phyloP scores from a whole-genome alignment of 2,888 invertebrate genomes.

The Chloromyia formosa region DNA sequence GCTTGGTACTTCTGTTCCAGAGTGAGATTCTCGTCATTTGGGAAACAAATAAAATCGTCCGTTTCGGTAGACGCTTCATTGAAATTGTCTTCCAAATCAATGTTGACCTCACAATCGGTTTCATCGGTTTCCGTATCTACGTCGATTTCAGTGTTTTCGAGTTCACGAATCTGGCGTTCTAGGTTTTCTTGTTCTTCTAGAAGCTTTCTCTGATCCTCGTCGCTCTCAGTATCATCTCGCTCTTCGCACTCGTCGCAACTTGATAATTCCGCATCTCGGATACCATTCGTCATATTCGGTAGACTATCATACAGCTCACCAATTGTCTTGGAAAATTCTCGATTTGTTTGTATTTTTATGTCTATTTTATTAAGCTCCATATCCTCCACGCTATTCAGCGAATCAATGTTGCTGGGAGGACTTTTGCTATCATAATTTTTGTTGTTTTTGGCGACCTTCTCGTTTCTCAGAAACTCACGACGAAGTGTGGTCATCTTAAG shows the following conservation, averaged over 20 bases:
- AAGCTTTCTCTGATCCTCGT: conserved; percentile 77
- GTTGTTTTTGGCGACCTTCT: conserved; percentile 57
- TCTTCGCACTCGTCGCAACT: conserved; percentile 69
- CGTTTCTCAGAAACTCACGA: conserved; percentile 63
- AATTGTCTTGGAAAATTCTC: conserved; percentile 63
- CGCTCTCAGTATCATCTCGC: conserved; percentile 66
- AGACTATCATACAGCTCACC: conserved; percentile 62
- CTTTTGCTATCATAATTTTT: conserved; percentile 44
- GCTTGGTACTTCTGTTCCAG: conserved; percentile 77
- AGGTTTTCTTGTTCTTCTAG: conserved; percentile 80
- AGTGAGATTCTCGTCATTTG: conserved; percentile 64
- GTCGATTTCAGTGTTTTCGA: conserved; percentile 77
- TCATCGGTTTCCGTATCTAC: conserved; percentile 85
- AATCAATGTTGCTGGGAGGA: conserved; percentile 9
- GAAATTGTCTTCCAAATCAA: conserved; percentile 58
- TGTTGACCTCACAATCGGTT: conserved; percentile 65
- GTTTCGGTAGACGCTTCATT: conserved; percentile 45
- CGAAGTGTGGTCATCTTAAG: conserved; percentile 65
- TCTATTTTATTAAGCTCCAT: conserved; percentile 59
- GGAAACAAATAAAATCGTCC: conserved; percentile 57
- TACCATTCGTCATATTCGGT: conserved; percentile 51
- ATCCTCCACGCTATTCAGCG: conserved; percentile 47
- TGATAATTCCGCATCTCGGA: conserved; percentile 54
- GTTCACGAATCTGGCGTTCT: conserved; percentile 78
- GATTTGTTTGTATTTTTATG: conserved; percentile 63